These are phyloP conservation scores for Pseudomyrmex gracilis DNA, from an alignment of 1,140 invertebrate genomes.

Conservation along the genomic window DNA sequence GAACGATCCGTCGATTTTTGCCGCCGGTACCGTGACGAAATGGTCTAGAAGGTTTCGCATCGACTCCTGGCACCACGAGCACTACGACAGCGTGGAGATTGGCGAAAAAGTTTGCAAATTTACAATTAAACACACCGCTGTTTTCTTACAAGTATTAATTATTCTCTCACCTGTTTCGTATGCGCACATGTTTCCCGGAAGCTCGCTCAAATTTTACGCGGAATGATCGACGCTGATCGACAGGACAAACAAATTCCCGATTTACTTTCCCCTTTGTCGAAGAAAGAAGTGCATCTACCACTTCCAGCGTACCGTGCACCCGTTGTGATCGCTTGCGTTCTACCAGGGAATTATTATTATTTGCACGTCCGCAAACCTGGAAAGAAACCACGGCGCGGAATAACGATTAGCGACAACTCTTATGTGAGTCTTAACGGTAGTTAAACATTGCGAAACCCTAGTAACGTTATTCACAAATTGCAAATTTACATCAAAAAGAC, in stretches of 20 bases:
- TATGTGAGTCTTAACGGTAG: constrained; percentile 63
- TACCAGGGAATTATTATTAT: constrained; percentile 82
- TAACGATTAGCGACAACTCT: constrained; percentile 19
- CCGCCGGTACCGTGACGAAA: constrained; percentile 89
- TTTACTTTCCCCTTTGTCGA: not conserved
- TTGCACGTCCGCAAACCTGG: constrained; percentile 79
- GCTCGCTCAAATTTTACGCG: constrained; percentile 82
- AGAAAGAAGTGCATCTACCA: constrained; percentile 32
- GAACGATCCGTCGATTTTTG: constrained; percentile 89
- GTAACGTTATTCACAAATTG: too few relatives aligned
- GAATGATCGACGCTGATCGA: constrained; percentile 79
- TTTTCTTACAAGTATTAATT: not conserved
- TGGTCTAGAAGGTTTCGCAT: constrained; percentile 87
- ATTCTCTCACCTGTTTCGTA: not conserved
- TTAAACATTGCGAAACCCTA: not conserved
- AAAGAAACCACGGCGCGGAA: constrained; percentile 38
- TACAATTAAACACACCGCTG: not conserved
- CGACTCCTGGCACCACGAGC: constrained; percentile 82
- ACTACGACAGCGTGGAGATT: constrained; percentile 86
- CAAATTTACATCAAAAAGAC: too few relatives aligned
- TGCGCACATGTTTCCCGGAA: constrained; percentile 69
- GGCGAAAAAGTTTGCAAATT: constrained; percentile 84
- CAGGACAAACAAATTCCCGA: not conserved
- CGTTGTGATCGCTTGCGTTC: constrained; percentile 70
- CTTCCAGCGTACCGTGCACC: constrained; percentile 70